phyloP scores from a whole-genome alignment of 2,888 invertebrate genomes.

The Drosophila birchii region DNA sequence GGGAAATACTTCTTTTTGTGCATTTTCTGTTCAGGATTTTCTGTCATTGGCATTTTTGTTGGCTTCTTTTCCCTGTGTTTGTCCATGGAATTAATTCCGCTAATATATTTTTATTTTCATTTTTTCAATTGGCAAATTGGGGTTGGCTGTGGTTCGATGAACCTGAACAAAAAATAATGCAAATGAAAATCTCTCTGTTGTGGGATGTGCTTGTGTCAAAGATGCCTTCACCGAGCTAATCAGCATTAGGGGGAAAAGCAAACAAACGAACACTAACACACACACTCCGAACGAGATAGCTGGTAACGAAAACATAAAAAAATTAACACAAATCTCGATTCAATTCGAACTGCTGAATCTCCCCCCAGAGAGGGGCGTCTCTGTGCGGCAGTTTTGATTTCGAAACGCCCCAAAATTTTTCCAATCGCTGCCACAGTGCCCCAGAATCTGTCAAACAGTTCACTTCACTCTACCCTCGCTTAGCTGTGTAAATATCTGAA shows the following conservation, averaged over 20 bases:
- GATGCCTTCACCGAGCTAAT: conserved; percentile 41
- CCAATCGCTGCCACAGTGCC: conserved; percentile 53
- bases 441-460: conserved; percentile 48
- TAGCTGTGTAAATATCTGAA: conserved; percentile 33
- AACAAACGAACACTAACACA: conserved; percentile 2
- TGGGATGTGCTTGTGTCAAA: conserved; percentile 26
- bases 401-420: conserved; percentile 72
- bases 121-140: conserved; percentile 63
- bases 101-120: neutral
- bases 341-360: conserved; percentile 21
- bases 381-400: conserved; percentile 51
- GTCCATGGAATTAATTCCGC: conserved; percentile 21
- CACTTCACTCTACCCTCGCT: conserved; percentile 14
- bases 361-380: conserved; percentile 61
- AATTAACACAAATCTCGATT: conserved; percentile 32
- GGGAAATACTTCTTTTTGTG: conserved; percentile 34
- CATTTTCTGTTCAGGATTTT: conserved; percentile 31
- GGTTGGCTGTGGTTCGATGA: conserved; percentile 71
- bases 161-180: conserved; percentile 58
- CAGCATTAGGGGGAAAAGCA: conserved; percentile 33
- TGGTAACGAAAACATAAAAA: conserved; percentile 19
- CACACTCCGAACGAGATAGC: conserved; percentile 12
- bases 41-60: conserved; percentile 10
- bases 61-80: neutral
- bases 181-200: conserved; percentile 28